Base-by-base conservation (phyloP, 2,888 invertebrate species). In the Acheta domesticus region DNA sequence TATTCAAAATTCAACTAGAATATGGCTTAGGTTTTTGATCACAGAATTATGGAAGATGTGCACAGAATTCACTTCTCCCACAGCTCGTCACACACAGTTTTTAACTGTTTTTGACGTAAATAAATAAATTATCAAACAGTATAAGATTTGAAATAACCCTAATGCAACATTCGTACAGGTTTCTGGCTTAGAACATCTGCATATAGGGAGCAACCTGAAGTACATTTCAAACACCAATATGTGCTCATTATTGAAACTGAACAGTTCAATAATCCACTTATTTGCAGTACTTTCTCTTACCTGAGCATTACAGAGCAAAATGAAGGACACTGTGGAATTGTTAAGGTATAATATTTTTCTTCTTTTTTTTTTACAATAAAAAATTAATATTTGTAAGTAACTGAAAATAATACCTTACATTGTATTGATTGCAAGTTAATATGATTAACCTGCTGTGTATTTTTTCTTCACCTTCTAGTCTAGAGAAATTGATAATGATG, bases 151-250 rank as follows among this genome's bases (percentile, higher is more conserved):
- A 75, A 75, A 23, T 23, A 20, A 75, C 11, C 16, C 19, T 2
- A 48, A 36, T 11, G 77, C 76, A 75, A 79, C 79, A 80, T 81
- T 76, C 81, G 87, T 88, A 79, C 83, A 93, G 94, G 93, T 12
- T 92, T 94, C 85, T 94, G 94, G 94, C 85, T 91, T 78, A 91
- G 91, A 84, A 90, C 91, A 14, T 91, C 92, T 80, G 88, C 89
- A 74, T 92, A 93, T 84, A 90, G 90, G 83, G 96, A 96, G 85
- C 93, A 94, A 85, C 94, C 96, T 2, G 87, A 88, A 50, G 87
- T 95, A 21, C 89, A 89, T 80, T 94, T 93, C 84, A 92, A 91
- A 83, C 93, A 93, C 84, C 91, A 95, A 84, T 92, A 93, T 83
- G 85, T 96, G 75, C 88, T 94, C 48, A 85, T 92, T 78, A 90